phyloP scores from a whole-genome alignment of 2,888 invertebrate species.

The Sturmia bella region DNA sequence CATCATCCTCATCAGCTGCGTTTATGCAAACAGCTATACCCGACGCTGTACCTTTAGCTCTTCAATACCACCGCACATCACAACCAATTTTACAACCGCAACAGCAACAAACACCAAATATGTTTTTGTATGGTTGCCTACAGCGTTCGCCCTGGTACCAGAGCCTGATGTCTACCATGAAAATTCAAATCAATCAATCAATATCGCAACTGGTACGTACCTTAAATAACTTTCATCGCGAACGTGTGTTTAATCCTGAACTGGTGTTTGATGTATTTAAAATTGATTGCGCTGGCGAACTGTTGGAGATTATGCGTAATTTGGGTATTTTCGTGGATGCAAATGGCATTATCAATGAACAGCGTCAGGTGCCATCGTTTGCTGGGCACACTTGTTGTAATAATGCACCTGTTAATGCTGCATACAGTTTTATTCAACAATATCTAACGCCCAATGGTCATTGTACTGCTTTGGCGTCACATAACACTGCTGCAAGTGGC shows the following conservation, averaged over 20 bases:
- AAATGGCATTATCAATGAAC: constrained; percentile 72
- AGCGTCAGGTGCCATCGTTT: constrained; percentile 46
- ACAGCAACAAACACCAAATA: constrained; percentile 67
- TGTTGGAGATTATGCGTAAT: constrained; percentile 74
- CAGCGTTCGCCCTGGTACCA: constrained; percentile 74
- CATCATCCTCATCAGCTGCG: constrained; percentile 7
- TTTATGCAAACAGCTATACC: constrained; percentile 18
- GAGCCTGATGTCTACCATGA: constrained; percentile 73
- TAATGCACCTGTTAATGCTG: constrained; percentile 43
- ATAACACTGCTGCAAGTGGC: constrained; percentile 27
- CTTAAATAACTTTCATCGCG: constrained; percentile 72
- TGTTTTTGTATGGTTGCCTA: constrained; percentile 72
- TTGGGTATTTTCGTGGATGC: constrained; percentile 73
- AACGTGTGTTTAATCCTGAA: constrained; percentile 69
- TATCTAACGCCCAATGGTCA: constrained; percentile 51
- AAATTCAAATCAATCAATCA: constrained; percentile 75
- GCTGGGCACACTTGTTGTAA: constrained; percentile 51
- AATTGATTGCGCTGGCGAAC: constrained; percentile 73
- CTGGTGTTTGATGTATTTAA: constrained; percentile 74
- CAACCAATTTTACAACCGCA: constrained; percentile 34
- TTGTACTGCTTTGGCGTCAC: constrained; percentile 50
- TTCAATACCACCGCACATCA: constrained; percentile 34
- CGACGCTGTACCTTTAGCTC: constrained; percentile 30
- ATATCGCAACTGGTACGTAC: constrained; percentile 73
- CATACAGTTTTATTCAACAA: constrained; percentile 64